Conservation (phyloP, 2,797 vertebrate genomes). For the Mycteria americana region DNA sequence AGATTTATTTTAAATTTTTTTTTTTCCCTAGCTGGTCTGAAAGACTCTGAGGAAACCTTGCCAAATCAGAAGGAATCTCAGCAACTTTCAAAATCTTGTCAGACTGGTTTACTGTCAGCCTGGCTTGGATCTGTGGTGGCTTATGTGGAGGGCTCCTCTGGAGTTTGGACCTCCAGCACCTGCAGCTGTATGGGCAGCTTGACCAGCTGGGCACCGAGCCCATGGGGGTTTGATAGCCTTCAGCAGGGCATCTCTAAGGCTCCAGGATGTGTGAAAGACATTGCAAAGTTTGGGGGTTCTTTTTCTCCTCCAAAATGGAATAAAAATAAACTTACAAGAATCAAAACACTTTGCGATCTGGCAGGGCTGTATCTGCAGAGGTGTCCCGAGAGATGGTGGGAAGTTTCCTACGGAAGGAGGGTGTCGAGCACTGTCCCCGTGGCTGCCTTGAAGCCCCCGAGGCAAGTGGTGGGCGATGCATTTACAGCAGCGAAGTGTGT, state of each 20-base stretch:
- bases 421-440: neutral
- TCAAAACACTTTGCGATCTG: neutral
- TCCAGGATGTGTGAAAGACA: neutral
- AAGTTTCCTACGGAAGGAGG: neutral
- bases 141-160: neutral
- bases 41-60: neutral
- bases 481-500: neutral
- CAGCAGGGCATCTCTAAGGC: neutral
- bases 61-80: neutral
- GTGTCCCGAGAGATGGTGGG: neutral
- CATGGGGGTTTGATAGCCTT: neutral
- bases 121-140: neutral
- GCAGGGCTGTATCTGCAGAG: neutral
- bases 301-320: neutral
- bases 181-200: rapidly evolving
- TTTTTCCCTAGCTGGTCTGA: neutral
- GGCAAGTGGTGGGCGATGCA: neutral
- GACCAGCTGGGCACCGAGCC: neutral
- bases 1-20: neutral
- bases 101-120: neutral
- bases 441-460: neutral
- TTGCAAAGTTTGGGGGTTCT: neutral
- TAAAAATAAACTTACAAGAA: neutral
- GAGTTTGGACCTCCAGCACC: neutral
- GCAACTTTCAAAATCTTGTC: neutral